A percentile compares a stretch with the other conserved stretches of the same genome.
Conservation (phyloP, 2,113 vertebrate genomes). For the Empidonax alnorum region DNA sequence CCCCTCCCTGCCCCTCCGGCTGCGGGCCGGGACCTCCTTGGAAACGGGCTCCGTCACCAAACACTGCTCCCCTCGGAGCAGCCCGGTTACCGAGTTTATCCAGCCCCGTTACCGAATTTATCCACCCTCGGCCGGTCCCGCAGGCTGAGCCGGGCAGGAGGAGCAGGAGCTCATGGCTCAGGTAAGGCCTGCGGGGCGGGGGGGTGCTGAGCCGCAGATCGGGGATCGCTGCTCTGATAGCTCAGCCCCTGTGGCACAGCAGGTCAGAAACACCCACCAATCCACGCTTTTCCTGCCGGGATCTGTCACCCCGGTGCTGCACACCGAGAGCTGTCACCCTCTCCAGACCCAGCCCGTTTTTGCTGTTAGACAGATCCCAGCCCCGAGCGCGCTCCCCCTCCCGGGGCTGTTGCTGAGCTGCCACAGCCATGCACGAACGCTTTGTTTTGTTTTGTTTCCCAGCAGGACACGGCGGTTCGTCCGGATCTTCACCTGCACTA, state of each 20-base stretch:
- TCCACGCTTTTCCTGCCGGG: background rate
- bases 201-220: background rate
- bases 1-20: rapidly evolving
- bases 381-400: background rate
- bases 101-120: too few relatives aligned
- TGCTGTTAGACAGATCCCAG: background rate
- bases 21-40: background rate
- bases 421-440: rapidly evolving
- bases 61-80: background rate
- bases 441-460: constrained; percentile 37
- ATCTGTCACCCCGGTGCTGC: background rate
- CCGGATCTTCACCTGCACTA: constrained; percentile 60
- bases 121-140: background rate
- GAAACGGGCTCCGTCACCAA: background rate
- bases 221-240: background rate
- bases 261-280: background rate
- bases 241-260: background rate
- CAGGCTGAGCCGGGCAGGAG: background rate
- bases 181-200: background rate
- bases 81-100: background rate
- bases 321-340: background rate
- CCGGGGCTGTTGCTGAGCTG: constrained; percentile 12
- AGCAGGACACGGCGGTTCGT: background rate
- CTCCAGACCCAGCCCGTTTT: background rate
- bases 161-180: rapidly evolving